Evolutionary conservation across 2,113 vertebrate species (phyloP).

Genomic region (Entomyzon cyanotis): DNA sequence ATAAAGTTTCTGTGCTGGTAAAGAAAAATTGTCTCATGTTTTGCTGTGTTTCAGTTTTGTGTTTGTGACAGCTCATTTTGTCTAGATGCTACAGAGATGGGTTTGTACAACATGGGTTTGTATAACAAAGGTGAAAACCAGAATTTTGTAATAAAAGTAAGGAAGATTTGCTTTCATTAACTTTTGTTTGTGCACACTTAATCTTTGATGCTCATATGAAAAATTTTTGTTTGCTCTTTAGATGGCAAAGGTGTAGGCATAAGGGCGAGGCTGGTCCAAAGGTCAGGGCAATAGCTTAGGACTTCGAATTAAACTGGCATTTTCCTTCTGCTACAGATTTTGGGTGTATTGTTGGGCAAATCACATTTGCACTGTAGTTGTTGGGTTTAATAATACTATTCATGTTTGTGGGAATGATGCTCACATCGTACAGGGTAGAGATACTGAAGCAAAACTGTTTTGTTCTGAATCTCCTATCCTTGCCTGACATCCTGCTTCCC

Average conservation of each 20-base stretch:
- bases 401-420: neutral
- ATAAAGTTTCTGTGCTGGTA: neutral
- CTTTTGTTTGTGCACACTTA: neutral
- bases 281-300: neutral
- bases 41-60: neutral
- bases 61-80: neutral
- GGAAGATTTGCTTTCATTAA: neutral
- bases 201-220: neutral
- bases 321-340: neutral
- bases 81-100: neutral
- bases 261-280: constrained; percentile 17
- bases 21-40: neutral
- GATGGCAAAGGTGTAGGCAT: neutral
- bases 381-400: neutral
- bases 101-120: neutral
- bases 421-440: neutral
- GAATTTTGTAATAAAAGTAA: neutral
- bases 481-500: constrained; percentile 9
- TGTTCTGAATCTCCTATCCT: neutral
- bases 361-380: neutral
- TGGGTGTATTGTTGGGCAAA: neutral
- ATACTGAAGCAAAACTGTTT: neutral
- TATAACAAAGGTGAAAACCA: neutral
- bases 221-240: constrained; percentile 15
- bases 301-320: neutral